These are phyloP conservation scores for Papilio machaon DNA, from an alignment of 1,140 invertebrate genomes.

Conservation along the genomic window DNA sequence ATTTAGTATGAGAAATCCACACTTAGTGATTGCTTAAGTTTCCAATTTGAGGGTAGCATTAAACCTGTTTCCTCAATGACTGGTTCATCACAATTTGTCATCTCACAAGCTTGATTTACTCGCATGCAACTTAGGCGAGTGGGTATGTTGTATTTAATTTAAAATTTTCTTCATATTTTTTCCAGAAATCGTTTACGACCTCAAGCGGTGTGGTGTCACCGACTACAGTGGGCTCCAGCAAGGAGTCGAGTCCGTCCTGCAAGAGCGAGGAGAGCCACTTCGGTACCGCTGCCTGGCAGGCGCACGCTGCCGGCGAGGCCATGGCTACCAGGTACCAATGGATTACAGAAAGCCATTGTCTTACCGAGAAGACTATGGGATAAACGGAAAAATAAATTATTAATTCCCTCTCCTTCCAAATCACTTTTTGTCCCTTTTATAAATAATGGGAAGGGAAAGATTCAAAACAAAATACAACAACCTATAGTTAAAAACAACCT, in stretches of 20 bases:
- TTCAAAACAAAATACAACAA: too few species aligned
- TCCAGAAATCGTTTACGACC: constrained; percentile 76
- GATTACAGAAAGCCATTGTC: not conserved
- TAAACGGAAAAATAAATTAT: not conserved
- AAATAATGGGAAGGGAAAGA: too few species aligned
- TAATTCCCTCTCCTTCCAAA: not conserved
- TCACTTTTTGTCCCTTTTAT: too few species aligned
- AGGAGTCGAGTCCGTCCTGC: constrained; percentile 80
- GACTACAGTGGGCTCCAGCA: constrained; percentile 71
- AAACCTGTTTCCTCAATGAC: not conserved
- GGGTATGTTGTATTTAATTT: not conserved
- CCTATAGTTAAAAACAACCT: not conserved
- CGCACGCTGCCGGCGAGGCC: constrained; percentile 78
- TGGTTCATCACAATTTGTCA: not conserved
- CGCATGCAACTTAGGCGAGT: not conserved
- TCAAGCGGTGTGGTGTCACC: constrained; percentile 72
- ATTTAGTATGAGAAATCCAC: too few species aligned
- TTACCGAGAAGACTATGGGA: too few species aligned
- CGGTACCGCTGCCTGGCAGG: constrained; percentile 72
- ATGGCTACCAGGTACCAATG: constrained; percentile 77
- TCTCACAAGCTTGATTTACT: not conserved
- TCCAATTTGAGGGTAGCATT: not conserved
- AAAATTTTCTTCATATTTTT: not conserved
- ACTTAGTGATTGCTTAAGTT: too few species aligned
- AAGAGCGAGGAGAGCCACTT: constrained; percentile 79